Base-by-base conservation (phyloP, 2,113 vertebrate genomes). In the Pelodiscus sinensis region DNA sequence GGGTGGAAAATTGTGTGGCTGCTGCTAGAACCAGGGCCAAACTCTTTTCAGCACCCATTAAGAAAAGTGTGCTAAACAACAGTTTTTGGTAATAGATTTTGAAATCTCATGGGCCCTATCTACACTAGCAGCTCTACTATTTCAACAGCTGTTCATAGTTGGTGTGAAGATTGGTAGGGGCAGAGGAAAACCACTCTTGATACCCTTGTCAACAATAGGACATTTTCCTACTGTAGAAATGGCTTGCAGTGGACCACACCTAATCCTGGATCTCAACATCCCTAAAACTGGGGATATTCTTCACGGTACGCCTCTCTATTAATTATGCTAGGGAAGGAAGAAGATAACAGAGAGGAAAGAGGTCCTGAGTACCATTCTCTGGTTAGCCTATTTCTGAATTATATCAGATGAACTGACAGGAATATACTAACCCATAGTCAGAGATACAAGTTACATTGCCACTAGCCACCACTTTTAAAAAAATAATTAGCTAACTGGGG, bases 21-120 rank as follows among this genome's bases (percentile, higher is more conserved):
- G 87, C 84, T 94, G 83, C 84, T 94, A 94, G 68, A 94, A 89
- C 81, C 55, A 77, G 81, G 5, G 90, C 82, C 94, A 87, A 93
- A 89, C 90, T 90, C 89, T 92, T 96, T 96, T 97, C 96, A 94
- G 88, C 94, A 92, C 54, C 92, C 82, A 81, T 94, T 94, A 86
- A 5, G 87, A 81, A 16, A 84, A 75, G 57, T 0, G 6, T 89
- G 60, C 83, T 89, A 81, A 93, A 84, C 54, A 92, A 22, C 68
- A 92, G 81, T 85, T 87, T 94, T 94, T 79, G 90, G 86, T 87
- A 92, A 85, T 0, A 2, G 93, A n/a, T 4, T 2, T 75, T 19
- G n/a, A 73, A 16, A 6, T 75, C 91, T 94, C 9, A 92, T 92
- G 81, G 90, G 78, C 25, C 54, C 44, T 2, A 1, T 50, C 92